Evolutionary conservation across 2,113 vertebrate species (phyloP).

Genomic region (Carassius auratus): DNA sequence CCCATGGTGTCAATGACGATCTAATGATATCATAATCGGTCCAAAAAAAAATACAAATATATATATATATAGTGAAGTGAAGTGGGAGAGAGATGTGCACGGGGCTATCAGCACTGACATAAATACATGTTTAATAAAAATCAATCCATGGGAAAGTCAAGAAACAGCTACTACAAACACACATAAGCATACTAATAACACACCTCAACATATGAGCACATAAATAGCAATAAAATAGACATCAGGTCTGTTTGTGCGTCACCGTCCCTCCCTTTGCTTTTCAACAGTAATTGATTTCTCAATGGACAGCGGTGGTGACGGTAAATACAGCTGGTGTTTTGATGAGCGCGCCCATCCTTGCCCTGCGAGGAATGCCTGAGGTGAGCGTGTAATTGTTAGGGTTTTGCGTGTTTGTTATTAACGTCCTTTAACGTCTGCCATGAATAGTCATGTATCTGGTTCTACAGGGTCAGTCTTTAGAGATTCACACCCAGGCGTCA

Average conservation of each 20-base stretch:
- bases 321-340: constrained; percentile 26
- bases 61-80: too few relatives aligned
- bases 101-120: too few relatives aligned
- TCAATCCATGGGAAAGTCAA: not conserved
- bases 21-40: too few relatives aligned
- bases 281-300: not conserved
- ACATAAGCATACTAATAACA: not conserved
- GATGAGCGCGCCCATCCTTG: constrained; percentile 56
- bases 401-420: not conserved
- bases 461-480: constrained; percentile 38
- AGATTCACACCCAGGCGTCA: not conserved
- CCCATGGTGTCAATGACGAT: not conserved
- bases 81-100: too few relatives aligned
- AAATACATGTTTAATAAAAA: not conserved
- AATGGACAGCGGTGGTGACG: not conserved
- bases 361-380: not conserved
- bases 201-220: not conserved
- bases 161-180: not conserved
- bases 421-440: not conserved
- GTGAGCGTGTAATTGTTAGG: not conserved
- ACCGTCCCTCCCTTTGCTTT: not conserved
- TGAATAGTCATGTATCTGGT: constrained; percentile 37
- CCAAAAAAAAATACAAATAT: too few relatives aligned
- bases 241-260: not conserved
- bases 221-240: not conserved